Conservation (phyloP, 2,113 vertebrate genomes). For the Azemiops feae region DNA sequence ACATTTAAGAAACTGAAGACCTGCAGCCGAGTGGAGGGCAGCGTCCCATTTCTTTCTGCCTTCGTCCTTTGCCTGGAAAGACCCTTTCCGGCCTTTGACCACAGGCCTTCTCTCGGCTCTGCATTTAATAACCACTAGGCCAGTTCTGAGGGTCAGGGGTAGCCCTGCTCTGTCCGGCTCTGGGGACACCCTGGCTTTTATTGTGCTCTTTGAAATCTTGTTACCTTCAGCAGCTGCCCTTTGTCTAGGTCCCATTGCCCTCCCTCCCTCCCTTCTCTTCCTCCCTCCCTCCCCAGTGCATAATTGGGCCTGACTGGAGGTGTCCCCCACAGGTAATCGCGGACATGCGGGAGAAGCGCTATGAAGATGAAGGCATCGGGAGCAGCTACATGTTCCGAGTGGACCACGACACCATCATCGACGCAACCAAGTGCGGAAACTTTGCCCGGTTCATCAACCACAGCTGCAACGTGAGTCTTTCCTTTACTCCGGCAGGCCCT, state of each 20-base stretch:
- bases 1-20: no score
- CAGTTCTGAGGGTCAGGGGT: neutral
- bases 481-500: fast-evolving
- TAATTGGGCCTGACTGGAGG: fast-evolving
- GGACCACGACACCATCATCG: slow-evolving; percentile 98
- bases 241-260: neutral
- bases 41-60: neutral
- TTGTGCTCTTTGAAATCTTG: neutral
- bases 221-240: neutral
- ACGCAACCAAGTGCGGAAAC: slow-evolving; percentile 97
- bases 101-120: neutral
- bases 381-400: slow-evolving; percentile 99
- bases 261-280: no score
- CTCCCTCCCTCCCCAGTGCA: neutral
- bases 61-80: neutral
- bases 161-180: neutral
- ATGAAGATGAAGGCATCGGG: slow-evolving; percentile 95
- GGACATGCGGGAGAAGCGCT: slow-evolving; percentile 97
- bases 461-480: slow-evolving; percentile 94
- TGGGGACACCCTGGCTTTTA: neutral
- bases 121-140: neutral
- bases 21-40: fast-evolving
- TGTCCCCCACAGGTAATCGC: slow-evolving; percentile 84
- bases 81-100: neutral
- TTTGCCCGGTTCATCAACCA: slow-evolving; percentile 98